Base-by-base conservation (phyloP, 2,113 vertebrate species). In the Patagioenas fasciata region DNA sequence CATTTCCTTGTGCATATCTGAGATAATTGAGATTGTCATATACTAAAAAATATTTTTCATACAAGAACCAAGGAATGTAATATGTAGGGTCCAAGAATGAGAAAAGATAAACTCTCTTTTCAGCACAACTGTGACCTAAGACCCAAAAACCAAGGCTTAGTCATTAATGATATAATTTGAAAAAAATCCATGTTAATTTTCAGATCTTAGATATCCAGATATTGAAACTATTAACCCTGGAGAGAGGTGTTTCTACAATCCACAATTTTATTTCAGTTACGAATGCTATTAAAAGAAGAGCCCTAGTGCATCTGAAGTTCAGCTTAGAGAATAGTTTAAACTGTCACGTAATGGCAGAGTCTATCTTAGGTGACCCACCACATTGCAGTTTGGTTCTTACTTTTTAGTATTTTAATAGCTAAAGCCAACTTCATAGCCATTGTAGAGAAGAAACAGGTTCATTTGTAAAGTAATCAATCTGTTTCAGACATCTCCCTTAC, bases 21-120 rank as follows among this genome's bases (percentile, higher is more conserved):
- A 71, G 47, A 8, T 9, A 74, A 57, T 28, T 66, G 26, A 78
- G 38, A 66, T 4, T 13, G 36, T 48, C 29, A 62, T 36, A 82
- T 15, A 20, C 23, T 57, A 44, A 36, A 85, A 79, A 20, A 56
- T 5, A 56, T 15, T 61, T 64, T 51, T 85, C 24, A 60, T 77
- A 65, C 10, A 81, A 73, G 75, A 61, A 15, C 11, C 11, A 17
- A 62, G 15, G 24, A 74, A 54, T 42, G 80, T 54, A 78, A 54
- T 5, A 51, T 34, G 15, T 32, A 47, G 12, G 21, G 21, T 64
- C 13, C 25, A 70, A 62, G 34, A 60, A 51, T 0, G 0, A 69
- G 60, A 51, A 65, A 74, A 65, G 11, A 42, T 21, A 54, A 40
- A 51, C 11, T 17, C 48, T 26, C 34, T 79, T 82, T 69, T 62